Base-by-base conservation (phyloP, 1,140 invertebrate species). In the Ostrea denselamellosa region DNA sequence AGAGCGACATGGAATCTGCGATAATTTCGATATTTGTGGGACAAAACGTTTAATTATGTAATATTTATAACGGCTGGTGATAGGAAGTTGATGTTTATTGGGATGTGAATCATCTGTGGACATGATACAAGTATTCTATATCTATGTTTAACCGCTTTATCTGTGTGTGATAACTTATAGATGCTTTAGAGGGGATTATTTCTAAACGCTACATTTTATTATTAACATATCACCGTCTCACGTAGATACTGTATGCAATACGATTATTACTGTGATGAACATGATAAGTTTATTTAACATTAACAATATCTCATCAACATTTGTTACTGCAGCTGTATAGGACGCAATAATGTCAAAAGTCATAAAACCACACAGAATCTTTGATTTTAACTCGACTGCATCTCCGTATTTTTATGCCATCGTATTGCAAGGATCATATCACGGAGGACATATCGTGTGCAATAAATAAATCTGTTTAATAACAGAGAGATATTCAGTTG, bases 21-120 rank as follows among this genome's bases (percentile, higher is more conserved):
- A 77, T 77, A 77, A 77, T 77, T 28, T 34, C 12, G 68, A 77
- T 77, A 77, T 77, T 77, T 77, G 68, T 77, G 68, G 68, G 68
- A 77, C 68, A 77, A 77, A 77, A 77, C 68, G 68, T 77, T 77
- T 77, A 77, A 77, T 77, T 77, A 77, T 77, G 68, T 77, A 77
- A 77, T 77, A 77, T 77, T 77, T 77, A 77, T 77, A 77, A 77
- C 68, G 68, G 68, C 22, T 77, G 22, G 68, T 34, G 68, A 77
- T 77, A 77, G 22, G 25, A 77, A 77, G 22, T 17, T 14, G 68
- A 77, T 2, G 68, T 77, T 77, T 77, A 77, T 34, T 28, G 68
- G 22, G 28, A 77, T 77, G 9, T 77, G 68, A 77, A 77, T 77
- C 68, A 77, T 25, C 25, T 28, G 25, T 28, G 28, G 68, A 77